Conservation (phyloP, 1,140 invertebrate genomes). For the Drosophila littoralis region DNA sequence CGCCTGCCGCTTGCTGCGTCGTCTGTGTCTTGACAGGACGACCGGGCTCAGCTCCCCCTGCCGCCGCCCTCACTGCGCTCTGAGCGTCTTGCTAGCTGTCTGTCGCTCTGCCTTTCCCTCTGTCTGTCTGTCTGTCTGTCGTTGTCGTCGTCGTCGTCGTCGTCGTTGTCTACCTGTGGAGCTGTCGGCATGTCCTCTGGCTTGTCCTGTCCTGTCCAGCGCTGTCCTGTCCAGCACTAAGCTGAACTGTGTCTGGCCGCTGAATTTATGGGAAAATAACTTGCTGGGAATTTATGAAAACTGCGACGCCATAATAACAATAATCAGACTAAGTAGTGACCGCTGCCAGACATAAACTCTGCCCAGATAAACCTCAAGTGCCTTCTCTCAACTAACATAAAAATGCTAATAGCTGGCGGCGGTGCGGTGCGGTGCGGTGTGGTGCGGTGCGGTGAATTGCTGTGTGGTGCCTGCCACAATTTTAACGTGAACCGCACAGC, state of each 20-base stretch:
- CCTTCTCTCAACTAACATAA: constrained; percentile 39
- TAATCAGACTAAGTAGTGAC: constrained; percentile 83
- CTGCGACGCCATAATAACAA: constrained; percentile 82
- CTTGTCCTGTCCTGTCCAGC: constrained; percentile 13
- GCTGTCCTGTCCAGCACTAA: constrained; percentile 2
- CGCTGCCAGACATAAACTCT: constrained; percentile 79
- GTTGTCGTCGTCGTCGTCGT: constrained; percentile 9
- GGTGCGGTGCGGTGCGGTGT: constrained; percentile 4
- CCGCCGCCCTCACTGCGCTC: neutral
- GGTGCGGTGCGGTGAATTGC: neutral
- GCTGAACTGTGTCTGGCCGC: constrained; percentile 25
- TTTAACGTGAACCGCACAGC: constrained; percentile 73
- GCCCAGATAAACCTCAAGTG: constrained; percentile 71
- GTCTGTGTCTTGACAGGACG: constrained; percentile 72
- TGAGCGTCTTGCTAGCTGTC: constrained; percentile 13
- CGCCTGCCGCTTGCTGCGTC: constrained; percentile 52
- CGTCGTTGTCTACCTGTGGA: constrained; percentile 36
- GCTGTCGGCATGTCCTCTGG: constrained; percentile 33
- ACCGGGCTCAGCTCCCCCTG: constrained; percentile 11
- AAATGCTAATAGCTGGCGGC: constrained; percentile 60
- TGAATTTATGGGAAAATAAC: constrained; percentile 81
- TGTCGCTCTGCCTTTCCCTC: constrained; percentile 33
- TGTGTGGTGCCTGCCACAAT: constrained; percentile 37
- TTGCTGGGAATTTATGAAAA: constrained; percentile 81
- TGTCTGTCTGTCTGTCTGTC: constrained; percentile 2